phyloP scores from a whole-genome alignment of 2,113 vertebrate genomes.

The Hipposideros armiger region DNA sequence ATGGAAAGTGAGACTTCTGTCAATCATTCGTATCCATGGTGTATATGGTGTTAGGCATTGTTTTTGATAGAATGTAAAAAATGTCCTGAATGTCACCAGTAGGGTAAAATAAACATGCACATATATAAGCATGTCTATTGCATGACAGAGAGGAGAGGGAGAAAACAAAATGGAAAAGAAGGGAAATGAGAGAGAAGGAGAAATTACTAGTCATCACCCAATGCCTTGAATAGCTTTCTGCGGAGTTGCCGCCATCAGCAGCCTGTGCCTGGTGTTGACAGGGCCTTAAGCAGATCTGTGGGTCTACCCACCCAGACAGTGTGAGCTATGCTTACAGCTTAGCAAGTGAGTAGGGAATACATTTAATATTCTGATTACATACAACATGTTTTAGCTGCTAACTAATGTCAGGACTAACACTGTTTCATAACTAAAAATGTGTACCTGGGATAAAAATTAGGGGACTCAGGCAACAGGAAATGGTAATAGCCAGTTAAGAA shows the following conservation, averaged over 20 bases:
- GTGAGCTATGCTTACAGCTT: not conserved
- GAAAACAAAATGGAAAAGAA: not conserved
- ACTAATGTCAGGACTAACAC: constrained; percentile 21
- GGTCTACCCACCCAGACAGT: not conserved
- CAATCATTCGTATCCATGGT: not conserved
- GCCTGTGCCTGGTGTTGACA: not conserved
- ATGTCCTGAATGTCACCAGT: not conserved
- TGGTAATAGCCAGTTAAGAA: constrained; percentile 30
- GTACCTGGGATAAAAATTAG: constrained; percentile 41
- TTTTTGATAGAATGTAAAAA: not conserved
- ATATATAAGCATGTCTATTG: not conserved
- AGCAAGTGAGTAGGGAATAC: not conserved
- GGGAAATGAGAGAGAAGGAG: not conserved
- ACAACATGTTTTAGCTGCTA: constrained; percentile 48
- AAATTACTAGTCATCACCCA: not conserved
- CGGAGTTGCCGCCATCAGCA: not conserved
- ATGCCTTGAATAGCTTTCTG: not conserved
- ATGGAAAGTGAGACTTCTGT: not conserved
- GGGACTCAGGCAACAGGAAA: constrained; percentile 36
- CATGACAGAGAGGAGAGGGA: not conserved
- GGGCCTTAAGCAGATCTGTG: not conserved
- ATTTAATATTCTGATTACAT: constrained; percentile 40
- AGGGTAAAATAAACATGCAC: not conserved
- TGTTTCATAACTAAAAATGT: constrained; percentile 62
- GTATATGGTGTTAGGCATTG: not conserved